Evolutionary conservation across 1,140 invertebrate genomes (phyloP).

Genomic region (Conus ventricosus): DNA sequence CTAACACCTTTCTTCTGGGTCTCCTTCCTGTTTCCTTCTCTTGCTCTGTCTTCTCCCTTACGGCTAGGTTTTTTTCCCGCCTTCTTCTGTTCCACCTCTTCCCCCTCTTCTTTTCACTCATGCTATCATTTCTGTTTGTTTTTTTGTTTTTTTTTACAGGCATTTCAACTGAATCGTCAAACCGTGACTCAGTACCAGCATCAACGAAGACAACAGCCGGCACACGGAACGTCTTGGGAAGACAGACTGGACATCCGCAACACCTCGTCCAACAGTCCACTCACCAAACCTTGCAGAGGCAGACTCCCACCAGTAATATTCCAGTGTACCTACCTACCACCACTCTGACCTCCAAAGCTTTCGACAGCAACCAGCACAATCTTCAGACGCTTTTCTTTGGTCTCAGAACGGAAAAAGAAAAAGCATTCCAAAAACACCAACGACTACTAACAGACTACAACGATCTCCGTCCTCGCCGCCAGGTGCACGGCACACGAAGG

Average conservation of each 20-base stretch:
- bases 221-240: too few species aligned
- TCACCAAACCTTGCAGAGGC: not conserved
- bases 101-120: not conserved
- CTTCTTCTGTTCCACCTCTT: not conserved
- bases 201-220: too few species aligned
- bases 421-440: not conserved
- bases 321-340: not conserved
- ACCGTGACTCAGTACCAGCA: too few species aligned
- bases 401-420: not conserved
- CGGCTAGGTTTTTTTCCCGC: not conserved
- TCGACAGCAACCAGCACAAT: not conserved
- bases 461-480: constrained; percentile 21
- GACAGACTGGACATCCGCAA: too few species aligned
- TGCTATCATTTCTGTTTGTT: not conserved
- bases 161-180: too few species aligned
- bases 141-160: not conserved
- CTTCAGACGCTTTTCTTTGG: not conserved
- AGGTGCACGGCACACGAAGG: constrained; percentile 22
- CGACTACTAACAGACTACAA: not conserved
- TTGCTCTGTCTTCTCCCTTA: too few species aligned
- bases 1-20: too few species aligned
- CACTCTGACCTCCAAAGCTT: not conserved
- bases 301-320: not conserved
- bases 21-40: too few species aligned
- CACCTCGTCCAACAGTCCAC: not conserved